Evolutionary conservation across 2,113 vertebrate species (phyloP).

Genomic region (Mormyrus iriodes): DNA sequence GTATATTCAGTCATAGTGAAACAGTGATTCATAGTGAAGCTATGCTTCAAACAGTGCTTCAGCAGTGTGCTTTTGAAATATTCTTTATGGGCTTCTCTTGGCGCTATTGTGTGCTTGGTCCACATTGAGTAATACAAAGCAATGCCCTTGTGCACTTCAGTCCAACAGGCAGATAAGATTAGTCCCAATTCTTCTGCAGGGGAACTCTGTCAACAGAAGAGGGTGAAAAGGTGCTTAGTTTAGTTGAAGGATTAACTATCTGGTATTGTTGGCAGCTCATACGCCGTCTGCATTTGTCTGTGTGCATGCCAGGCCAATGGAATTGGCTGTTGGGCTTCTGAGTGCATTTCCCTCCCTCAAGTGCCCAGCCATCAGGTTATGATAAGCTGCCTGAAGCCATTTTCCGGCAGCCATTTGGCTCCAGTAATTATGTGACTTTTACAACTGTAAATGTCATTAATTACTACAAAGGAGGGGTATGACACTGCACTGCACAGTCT

Average conservation of each 20-base stretch:
- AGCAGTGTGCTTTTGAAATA: neutral
- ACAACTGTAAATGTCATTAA: neutral
- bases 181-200: neutral
- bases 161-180: neutral
- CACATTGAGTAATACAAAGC: neutral
- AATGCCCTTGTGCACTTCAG: neutral
- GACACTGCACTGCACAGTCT: neutral
- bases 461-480: neutral
- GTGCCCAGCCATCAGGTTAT: neutral
- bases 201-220: neutral
- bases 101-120: neutral
- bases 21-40: neutral
- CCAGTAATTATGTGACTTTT: neutral
- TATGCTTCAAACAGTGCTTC: neutral
- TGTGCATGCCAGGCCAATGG: neutral
- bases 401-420: neutral
- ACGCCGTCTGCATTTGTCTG: neutral
- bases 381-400: neutral
- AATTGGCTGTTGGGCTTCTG: neutral
- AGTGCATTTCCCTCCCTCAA: neutral
- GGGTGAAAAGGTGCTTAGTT: neutral
- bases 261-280: neutral
- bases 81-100: neutral
- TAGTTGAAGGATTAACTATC: neutral
- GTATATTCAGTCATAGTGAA: neutral